Percentiles rank a stretch among this genome's conserved stretches.
These are phyloP conservation scores for Charadrius vociferus DNA, from an alignment of 2,113 vertebrate genomes.

Conservation along the genomic window DNA sequence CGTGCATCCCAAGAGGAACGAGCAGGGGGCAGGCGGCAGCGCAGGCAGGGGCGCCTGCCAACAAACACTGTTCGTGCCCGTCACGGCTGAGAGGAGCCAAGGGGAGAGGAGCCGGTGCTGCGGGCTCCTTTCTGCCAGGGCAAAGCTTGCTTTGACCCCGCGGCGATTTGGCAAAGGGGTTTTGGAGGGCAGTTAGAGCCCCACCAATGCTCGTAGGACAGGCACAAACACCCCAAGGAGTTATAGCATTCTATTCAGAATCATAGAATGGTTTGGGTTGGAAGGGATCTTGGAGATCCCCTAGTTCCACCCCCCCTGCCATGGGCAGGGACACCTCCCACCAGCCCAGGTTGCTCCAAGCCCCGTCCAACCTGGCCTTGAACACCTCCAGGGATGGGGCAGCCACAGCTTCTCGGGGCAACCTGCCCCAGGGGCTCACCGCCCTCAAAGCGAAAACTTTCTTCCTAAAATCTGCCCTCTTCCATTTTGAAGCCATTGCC, in stretches of 20 bases:
- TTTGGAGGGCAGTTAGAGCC: neutral
- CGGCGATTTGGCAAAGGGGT: neutral
- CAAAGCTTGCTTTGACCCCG: neutral
- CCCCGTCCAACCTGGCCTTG: too few species aligned
- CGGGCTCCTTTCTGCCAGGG: neutral
- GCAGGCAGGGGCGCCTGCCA: neutral
- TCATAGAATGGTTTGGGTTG: too few species aligned
- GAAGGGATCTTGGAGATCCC: too few species aligned
- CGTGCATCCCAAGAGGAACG: neutral
- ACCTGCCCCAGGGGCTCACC: too few species aligned
- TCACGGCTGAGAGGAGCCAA: neutral
- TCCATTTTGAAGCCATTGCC: too few species aligned
- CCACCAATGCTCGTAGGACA: neutral
- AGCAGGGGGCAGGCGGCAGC: neutral
- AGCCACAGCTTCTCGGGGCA: too few species aligned
- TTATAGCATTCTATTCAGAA: neutral
- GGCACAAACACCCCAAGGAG: neutral
- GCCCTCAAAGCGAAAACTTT: too few species aligned
- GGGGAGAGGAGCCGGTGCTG: neutral
- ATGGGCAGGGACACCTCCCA: too few species aligned
- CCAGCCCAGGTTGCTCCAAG: too few species aligned
- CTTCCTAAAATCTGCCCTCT: too few species aligned
- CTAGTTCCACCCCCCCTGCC: too few species aligned
- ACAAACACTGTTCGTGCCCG: accelerated
- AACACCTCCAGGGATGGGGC: too few species aligned